Evolutionary conservation across 1,140 invertebrate genomes (phyloP).

Genomic region (Penaeus indicus): DNA sequence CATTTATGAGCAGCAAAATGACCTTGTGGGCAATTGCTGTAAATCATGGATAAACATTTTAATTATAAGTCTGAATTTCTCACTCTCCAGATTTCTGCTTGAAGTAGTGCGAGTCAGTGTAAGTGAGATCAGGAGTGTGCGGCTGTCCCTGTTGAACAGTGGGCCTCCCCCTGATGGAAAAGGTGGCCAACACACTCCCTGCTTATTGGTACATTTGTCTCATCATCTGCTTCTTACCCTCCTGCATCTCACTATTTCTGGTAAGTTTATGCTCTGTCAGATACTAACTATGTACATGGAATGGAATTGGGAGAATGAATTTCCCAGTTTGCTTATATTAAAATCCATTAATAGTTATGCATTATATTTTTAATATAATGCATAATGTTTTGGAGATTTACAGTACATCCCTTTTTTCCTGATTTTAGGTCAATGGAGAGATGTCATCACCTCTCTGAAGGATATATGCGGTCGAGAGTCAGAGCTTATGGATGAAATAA

Average conservation of each 20-base stretch:
- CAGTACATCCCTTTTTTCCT: not conserved
- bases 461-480: conserved; percentile 49
- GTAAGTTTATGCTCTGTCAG: not conserved
- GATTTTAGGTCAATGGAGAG: conserved; percentile 49
- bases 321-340: not conserved
- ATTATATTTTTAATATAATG: not conserved
- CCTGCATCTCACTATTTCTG: conserved; percentile 53
- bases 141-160: conserved; percentile 50
- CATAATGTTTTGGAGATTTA: too few relatives aligned
- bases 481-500: conserved; percentile 71
- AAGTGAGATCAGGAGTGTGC: conserved; percentile 61
- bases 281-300: too few relatives aligned
- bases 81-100: conserved; percentile 47
- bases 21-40: not conserved
- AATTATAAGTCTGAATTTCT: not conserved
- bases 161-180: conserved; percentile 17
- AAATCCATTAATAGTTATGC: not conserved
- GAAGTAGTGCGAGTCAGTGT: conserved; percentile 65
- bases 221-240: conserved; percentile 57
- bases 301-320: too few relatives aligned
- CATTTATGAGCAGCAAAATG: too few relatives aligned
- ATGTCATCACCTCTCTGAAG: conserved; percentile 53
- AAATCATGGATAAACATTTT: not conserved
- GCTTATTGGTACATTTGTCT: conserved; percentile 48
- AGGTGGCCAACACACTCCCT: conserved; percentile 10